phyloP scores from a whole-genome alignment of 2,113 vertebrate species.

The Lophius piscatorius region DNA sequence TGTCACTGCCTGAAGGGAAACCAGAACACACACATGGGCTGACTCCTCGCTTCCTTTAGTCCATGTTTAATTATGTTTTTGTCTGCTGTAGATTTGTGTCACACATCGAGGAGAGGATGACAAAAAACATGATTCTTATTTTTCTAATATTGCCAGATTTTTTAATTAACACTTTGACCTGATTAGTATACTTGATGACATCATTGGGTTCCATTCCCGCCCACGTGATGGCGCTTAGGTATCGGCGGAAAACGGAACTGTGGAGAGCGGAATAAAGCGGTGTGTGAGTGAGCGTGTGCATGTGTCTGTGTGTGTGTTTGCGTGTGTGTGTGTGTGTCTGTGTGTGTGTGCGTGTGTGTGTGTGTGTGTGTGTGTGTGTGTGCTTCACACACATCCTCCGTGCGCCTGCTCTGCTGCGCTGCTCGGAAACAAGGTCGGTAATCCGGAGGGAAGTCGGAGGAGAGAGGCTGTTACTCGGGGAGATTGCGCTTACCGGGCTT shows the following conservation, averaged over 20 bases:
- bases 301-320: too few relatives aligned
- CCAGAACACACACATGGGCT: too few relatives aligned
- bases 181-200: not conserved
- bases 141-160: not conserved
- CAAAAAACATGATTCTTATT: too few relatives aligned
- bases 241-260: conserved; percentile 63
- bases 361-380: too few relatives aligned
- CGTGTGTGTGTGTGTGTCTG: too few relatives aligned
- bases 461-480: conserved; percentile 54
- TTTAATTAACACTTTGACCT: not conserved
- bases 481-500: conserved; percentile 62
- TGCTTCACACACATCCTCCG: too few relatives aligned
- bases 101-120: not conserved
- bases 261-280: not conserved
- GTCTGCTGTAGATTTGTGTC: too few relatives aligned
- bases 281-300: conserved; percentile 21
- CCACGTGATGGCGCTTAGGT: conserved; percentile 68
- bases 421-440: conserved; percentile 38
- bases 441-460: conserved; percentile 23
- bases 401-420: not conserved
- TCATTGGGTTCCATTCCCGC: not conserved
- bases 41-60: too few relatives aligned
- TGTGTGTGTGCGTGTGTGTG: too few relatives aligned
- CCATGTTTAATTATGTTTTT: too few relatives aligned
- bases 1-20: too few relatives aligned